Evolutionary conservation across 2,797 vertebrate species (phyloP).

Genomic region (Gymnodraco acuticeps): DNA sequence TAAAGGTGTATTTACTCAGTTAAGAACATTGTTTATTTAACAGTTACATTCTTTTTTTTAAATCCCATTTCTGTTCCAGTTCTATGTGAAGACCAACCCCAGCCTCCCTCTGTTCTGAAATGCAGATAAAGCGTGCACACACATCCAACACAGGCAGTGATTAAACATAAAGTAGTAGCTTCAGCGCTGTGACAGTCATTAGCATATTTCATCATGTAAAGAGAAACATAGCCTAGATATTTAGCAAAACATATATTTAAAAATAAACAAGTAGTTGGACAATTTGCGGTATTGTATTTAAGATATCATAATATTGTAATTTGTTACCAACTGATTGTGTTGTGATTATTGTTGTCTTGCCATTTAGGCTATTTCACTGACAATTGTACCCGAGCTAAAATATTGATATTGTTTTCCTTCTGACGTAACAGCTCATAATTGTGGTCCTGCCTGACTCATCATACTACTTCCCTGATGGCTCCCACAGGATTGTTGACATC

Average conservation of each 20-base stretch:
- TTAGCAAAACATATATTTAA: background rate
- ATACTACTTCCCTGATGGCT: too few species aligned
- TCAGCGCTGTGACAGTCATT: background rate
- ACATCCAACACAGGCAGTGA: constrained; percentile 12
- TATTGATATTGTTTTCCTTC: background rate
- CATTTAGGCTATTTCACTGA: background rate
- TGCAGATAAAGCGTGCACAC: background rate
- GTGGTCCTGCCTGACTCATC: too few species aligned
- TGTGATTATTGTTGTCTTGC: background rate
- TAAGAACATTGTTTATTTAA: background rate
- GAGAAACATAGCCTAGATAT: too few species aligned
- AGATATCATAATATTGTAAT: background rate
- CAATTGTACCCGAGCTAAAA: background rate
- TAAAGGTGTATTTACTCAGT: background rate
- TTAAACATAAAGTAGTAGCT: background rate
- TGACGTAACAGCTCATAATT: too few species aligned
- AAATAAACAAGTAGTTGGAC: background rate
- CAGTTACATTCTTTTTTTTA: background rate
- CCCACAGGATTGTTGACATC: too few species aligned
- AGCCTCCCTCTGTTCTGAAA: constrained; percentile 12
- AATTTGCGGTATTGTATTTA: background rate
- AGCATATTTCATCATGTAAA: background rate
- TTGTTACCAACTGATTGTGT: background rate
- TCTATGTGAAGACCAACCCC: background rate
- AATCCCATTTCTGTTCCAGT: background rate